Evolutionary conservation across 2,888 invertebrate genomes (phyloP), one percentile per base, ranked within the genome.

Genomic region (Meteorus colon): DNA sequence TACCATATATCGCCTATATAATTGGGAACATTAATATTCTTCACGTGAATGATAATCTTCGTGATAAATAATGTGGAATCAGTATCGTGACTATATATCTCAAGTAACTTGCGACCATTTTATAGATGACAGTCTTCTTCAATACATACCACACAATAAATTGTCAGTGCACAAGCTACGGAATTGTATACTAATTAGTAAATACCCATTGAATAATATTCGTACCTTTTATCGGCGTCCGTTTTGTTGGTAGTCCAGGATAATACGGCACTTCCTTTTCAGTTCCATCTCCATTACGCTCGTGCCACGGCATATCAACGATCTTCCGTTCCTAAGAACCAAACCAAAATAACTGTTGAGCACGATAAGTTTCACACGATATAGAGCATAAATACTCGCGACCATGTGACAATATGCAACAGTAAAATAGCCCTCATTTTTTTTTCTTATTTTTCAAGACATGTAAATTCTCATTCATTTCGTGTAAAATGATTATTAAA

Each of bases 201-300:
- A 82, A 81, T 80, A 83, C 82, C 81, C 82, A 82, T 81, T 83
- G 82, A 82, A 81, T 85, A 81, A 79, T 78, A 75, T 77, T 79
- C 85, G 82, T 91, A 95, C 95, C 95, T 92, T 95, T 94, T 73
- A 96, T 96, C 24, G 96, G 96, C 8, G 95, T 94, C 81, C 96
- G 92, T 90, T 96, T 96, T 70, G 93, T 93, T 29, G 95, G 93
- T 10, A 94, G 94, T 75, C 93, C 92, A 16, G 95, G 93, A 87
- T 92, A 92, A 84, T 91, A 92, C 62, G 94, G 93, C 88, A 94
- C 92, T 81, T 95, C 94, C 82, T 93, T 92, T 87, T 92, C 92
- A 80, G 90, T 87, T 41, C 91, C 92, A 51, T 93, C 90, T 72
- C 90, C 85, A 68, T 91, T 90, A 83, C 91, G 89, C 83, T 93